Base-by-base conservation (phyloP, 2,797 vertebrate genomes). In the Pygocentrus nattereri region DNA sequence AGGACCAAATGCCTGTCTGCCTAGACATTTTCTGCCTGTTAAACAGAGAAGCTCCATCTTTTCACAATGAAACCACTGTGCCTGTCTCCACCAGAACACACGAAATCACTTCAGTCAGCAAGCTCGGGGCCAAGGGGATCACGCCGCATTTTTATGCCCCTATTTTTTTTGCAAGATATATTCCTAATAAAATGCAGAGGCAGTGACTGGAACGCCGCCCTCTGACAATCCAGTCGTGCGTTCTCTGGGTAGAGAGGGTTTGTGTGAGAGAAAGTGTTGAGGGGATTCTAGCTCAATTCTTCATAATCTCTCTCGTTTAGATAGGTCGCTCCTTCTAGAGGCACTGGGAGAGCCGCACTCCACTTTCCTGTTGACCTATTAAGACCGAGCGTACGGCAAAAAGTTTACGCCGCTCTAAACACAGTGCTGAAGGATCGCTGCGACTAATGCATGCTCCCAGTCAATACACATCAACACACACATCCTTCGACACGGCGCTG, bases 41-140 rank as follows among this genome's bases (percentile, higher is more conserved):
- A 88, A 90, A 87, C 89, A 87, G 85, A 50, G 78, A 73, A 58
- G 78, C 81, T n/a, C 47, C 34, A 13, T 44, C 31, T 49, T 64
- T 58, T 4, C 30, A 92, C 91, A 92, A 90, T 88, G 88, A 88
- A 87, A 81, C 88, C 88, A 88, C 90, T 91, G 88, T 90, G 80
- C 83, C 11, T 80, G 84, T n/a, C 78, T 41, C 80, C 76, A 79
- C 70, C 79, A 77, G 27, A 31, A 68, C 74, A 86, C 72, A 89
- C 70, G 80, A 81, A 88, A 87, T 86, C 85, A 81, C 15, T 65
- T 81, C 78, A 85, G 83, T 74, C 78, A 44, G 58, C 64, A 18
- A 52, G 64, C 65, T 12, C 41, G 2, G 30, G 76, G 71, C 83
- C 84, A 30, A 56, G 68, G 76, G 56, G 62, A 25, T 30, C 44